Evolutionary conservation across 2,888 invertebrate genomes (phyloP).

Genomic region (Tenthredo scrophulariae): DNA sequence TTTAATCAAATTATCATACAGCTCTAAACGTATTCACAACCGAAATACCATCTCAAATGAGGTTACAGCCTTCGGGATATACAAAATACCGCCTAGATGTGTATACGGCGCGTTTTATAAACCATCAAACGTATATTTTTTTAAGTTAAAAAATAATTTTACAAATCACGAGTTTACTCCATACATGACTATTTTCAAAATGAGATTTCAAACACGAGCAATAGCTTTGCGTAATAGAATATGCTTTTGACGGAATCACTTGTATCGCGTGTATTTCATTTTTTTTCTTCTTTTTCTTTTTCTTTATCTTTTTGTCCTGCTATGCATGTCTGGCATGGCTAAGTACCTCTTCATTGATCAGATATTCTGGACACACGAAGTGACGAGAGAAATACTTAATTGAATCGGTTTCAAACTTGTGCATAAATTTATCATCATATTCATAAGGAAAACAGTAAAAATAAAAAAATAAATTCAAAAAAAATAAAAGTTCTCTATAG

Average conservation of each 20-base stretch:
- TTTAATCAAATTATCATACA: not conserved
- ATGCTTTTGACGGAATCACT: not conserved
- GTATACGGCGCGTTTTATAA: not conserved
- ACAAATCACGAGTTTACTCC: not conserved
- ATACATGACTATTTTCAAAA: slow-evolving; percentile 22
- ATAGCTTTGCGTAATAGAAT: not conserved
- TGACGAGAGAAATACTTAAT: not conserved
- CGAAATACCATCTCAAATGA: not conserved
- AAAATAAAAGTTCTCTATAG: too few species aligned
- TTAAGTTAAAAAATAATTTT: not conserved
- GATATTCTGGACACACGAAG: not conserved
- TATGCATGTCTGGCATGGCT: not conserved
- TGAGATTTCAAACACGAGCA: not conserved
- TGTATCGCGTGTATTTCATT: not conserved
- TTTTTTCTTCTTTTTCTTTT: not conserved
- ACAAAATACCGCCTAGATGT: not conserved
- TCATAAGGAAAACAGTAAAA: not conserved
- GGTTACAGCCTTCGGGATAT: not conserved
- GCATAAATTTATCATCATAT: not conserved
- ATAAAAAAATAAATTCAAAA: not conserved
- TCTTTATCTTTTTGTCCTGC: not conserved
- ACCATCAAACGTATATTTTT: not conserved
- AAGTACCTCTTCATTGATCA: not conserved
- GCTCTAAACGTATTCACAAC: not conserved
- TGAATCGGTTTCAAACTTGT: not conserved